Evolutionary conservation across 64 coral and sea anemone genomes (phyloP).

Genomic region (Astreopora myriophthalma): DNA sequence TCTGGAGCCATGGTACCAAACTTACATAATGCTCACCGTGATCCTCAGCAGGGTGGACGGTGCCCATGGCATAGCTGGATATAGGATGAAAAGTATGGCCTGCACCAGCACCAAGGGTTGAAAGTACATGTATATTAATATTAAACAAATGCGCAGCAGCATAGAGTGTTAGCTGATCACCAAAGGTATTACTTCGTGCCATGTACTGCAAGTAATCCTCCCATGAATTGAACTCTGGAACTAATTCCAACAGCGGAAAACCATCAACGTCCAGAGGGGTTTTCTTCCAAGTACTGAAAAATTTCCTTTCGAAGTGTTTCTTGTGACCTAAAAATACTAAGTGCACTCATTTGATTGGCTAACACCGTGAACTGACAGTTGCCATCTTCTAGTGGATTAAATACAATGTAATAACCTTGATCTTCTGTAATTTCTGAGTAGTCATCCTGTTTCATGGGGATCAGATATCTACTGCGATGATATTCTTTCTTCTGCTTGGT

Average conservation of each 20-base stretch:
- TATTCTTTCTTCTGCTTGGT: not conserved
- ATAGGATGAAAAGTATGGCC: not conserved
- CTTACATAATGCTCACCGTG: slow-evolving; percentile 24
- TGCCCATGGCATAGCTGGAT: not conserved
- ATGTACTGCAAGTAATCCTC: not conserved
- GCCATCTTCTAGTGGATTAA: slow-evolving; percentile 22
- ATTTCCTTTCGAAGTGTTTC: too few species aligned
- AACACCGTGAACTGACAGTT: not conserved
- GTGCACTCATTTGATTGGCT: too few species aligned
- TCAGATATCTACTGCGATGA: slow-evolving; percentile 16
- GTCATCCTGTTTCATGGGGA: not conserved
- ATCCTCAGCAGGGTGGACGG: slow-evolving; percentile 6
- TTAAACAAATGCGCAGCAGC: slow-evolving; percentile 27
- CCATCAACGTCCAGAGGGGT: not conserved
- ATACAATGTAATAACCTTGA: slow-evolving; percentile 18
- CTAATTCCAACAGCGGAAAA: not conserved
- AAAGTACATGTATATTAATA: not conserved
- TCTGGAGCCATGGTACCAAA: not conserved
- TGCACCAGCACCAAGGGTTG: not conserved
- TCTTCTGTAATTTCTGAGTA: slow-evolving; percentile 27
- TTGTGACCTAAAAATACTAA: too few species aligned
- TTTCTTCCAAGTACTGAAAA: too few species aligned
- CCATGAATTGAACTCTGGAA: not conserved
- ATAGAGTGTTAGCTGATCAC: slow-evolving; percentile 19
- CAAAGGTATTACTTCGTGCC: not conserved